These are phyloP conservation scores for Flexamia atlantica DNA, from an alignment of 2,888 invertebrate species.

Conservation along the genomic window DNA sequence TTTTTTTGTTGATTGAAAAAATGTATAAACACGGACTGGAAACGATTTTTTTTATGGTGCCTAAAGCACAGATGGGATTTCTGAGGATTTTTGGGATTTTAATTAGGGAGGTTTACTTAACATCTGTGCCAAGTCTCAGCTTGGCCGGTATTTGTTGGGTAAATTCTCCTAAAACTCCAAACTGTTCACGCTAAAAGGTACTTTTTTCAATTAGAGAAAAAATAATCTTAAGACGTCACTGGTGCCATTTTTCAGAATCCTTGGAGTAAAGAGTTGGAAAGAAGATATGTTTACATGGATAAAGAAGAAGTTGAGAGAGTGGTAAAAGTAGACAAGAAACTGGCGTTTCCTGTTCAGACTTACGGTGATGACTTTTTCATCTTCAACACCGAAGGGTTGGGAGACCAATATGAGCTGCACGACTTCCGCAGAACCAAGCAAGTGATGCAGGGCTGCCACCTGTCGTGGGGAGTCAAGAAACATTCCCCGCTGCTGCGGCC, in stretches of 20 bases:
- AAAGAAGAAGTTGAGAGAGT: neutral
- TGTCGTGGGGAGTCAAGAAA: slow-evolving; percentile 30
- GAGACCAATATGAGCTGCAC: neutral
- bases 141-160: too few relatives aligned
- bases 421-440: neutral
- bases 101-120: too few relatives aligned
- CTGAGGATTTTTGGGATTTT: too few relatives aligned
- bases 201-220: too few relatives aligned
- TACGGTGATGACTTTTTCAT: slow-evolving; percentile 7
- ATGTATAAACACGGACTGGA: too few relatives aligned
- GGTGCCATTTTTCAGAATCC: neutral
- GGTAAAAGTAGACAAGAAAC: neutral
- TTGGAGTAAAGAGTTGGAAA: neutral
- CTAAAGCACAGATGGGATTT: too few relatives aligned
- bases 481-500: slow-evolving; percentile 34
- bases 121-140: too few relatives aligned
- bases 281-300: slow-evolving; percentile 4
- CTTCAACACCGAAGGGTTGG: neutral
- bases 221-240: neutral
- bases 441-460: neutral
- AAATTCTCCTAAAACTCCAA: too few relatives aligned
- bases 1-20: too few relatives aligned
- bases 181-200: too few relatives aligned
- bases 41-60: too few relatives aligned
- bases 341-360: neutral